These are phyloP conservation scores for Xanthia togata DNA, from an alignment of 2,888 invertebrate species.

Conservation along the genomic window DNA sequence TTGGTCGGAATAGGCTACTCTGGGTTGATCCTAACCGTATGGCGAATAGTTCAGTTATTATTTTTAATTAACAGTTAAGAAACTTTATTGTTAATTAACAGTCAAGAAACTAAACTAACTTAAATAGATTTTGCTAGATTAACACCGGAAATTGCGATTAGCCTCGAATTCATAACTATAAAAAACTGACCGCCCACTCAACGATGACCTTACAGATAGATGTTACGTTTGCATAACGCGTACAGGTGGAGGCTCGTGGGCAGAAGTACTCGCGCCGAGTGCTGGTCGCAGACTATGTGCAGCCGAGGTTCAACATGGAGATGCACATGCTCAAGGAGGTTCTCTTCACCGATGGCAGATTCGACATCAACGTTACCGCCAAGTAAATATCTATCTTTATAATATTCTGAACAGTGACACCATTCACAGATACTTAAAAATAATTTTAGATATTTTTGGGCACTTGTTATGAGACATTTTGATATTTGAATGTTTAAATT, in stretches of 20 bases:
- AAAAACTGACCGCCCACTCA: slow-evolving; percentile 58
- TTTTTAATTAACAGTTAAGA: neutral
- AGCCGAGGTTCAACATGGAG: slow-evolving; percentile 97
- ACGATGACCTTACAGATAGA: slow-evolving; percentile 68
- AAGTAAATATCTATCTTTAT: slow-evolving; percentile 91
- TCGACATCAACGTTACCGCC: slow-evolving; percentile 95
- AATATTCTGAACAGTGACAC: no score
- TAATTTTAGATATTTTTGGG: neutral
- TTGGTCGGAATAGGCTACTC: no score
- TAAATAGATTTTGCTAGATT: slow-evolving; percentile 24
- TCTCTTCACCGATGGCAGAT: slow-evolving; percentile 94
- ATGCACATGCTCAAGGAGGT: slow-evolving; percentile 95
- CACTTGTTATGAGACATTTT: neutral
- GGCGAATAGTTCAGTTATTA: neutral
- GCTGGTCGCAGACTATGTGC: slow-evolving; percentile 96
- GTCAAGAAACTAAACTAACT: slow-evolving; percentile 3
- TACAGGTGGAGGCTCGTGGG: slow-evolving; percentile 85
- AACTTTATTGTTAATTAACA: slow-evolving; percentile 2
- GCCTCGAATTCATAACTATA: slow-evolving; percentile 59
- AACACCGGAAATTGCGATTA: slow-evolving; percentile 62
- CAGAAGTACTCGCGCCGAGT: slow-evolving; percentile 93
- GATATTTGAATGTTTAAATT: neutral
- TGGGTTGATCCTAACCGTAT: neutral
- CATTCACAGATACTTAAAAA: neutral
- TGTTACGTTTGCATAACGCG: slow-evolving; percentile 62